A percentile compares a stretch with the other conserved stretches of the same genome.
Conservation (phyloP, 2,113 vertebrate species). For the Paradisaea rubra region DNA sequence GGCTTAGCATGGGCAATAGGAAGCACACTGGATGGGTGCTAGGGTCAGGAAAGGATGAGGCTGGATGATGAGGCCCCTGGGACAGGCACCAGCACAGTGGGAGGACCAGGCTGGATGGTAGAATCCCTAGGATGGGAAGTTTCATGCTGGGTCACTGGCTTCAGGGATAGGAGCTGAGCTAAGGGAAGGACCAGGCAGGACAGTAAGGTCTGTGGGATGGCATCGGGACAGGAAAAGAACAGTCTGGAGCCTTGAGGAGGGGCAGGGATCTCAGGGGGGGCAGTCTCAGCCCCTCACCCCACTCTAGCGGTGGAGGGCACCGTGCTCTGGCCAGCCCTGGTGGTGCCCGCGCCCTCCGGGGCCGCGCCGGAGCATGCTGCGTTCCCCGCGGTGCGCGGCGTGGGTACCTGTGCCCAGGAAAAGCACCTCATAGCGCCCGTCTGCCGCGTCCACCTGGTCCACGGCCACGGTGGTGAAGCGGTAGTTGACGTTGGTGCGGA, state of each 20-base stretch:
- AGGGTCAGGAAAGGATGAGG: neutral
- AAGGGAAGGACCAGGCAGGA: neutral
- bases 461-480: slow-evolving; percentile 95
- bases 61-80: neutral
- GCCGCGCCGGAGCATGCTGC: slow-evolving; percentile 54
- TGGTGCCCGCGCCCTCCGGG: slow-evolving; percentile 8
- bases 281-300: neutral
- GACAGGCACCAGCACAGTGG: neutral
- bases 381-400: slow-evolving; percentile 64
- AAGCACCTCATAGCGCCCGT: slow-evolving; percentile 97
- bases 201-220: neutral
- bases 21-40: neutral
- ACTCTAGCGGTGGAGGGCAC: neutral
- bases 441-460: slow-evolving; percentile 95
- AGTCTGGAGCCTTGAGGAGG: neutral
- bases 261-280: neutral
- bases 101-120: neutral
- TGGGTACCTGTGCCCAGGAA: slow-evolving; percentile 97
- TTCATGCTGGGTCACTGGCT: neutral
- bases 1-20: neutral
- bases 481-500: slow-evolving; percentile 92
- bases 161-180: neutral
- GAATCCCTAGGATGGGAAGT: neutral
- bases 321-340: slow-evolving; percentile 18
- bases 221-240: neutral